Conservation (phyloP, 2,888 invertebrate genomes). For the Lottia scabra region DNA sequence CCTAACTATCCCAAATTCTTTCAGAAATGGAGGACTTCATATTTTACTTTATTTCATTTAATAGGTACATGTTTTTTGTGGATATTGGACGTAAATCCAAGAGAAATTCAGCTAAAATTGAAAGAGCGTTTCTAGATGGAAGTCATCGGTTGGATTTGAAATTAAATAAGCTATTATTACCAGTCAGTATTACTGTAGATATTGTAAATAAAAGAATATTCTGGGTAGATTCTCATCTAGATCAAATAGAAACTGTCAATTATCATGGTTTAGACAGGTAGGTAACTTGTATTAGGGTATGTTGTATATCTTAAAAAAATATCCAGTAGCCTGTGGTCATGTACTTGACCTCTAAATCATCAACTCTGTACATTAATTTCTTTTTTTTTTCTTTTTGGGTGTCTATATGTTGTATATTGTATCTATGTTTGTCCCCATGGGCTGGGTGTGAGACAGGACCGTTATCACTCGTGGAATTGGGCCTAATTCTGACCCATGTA, state of each 20-base stretch:
- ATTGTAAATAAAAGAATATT: conserved; percentile 90
- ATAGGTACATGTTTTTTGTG: conserved; percentile 73
- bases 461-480: too few species aligned
- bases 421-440: too few species aligned
- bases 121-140: conserved; percentile 84
- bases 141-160: conserved; percentile 79
- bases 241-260: conserved; percentile 95
- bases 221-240: conserved; percentile 95
- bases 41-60: conserved; percentile 58
- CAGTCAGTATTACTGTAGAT: conserved; percentile 91
- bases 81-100: conserved; percentile 72
- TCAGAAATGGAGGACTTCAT: too few species aligned
- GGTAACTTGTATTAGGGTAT: background rate
- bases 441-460: too few species aligned
- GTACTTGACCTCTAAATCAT: too few species aligned
- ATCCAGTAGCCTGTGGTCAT: too few species aligned
- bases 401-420: too few species aligned
- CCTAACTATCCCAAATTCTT: too few species aligned
- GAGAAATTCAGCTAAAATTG: conserved; percentile 79
- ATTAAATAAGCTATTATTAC: conserved; percentile 92
- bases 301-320: too few species aligned
- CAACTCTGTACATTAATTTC: too few species aligned
- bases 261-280: conserved; percentile 87
- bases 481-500: too few species aligned
- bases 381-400: too few species aligned